These are phyloP conservation scores for Drosophila parabipectinata DNA, from an alignment of 1,140 invertebrate genomes.

Conservation along the genomic window DNA sequence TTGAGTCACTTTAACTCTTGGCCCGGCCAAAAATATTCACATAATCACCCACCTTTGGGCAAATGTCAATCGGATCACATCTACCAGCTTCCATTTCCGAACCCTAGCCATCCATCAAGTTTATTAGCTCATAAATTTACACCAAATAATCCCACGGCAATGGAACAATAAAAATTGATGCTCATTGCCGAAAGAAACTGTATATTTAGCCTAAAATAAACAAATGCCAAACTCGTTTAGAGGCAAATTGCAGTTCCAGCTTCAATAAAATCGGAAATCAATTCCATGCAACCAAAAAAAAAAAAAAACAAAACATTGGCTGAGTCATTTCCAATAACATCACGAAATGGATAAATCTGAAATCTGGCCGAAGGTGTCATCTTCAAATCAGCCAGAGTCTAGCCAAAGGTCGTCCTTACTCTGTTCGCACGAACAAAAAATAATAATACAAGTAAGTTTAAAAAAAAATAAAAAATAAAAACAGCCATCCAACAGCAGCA, in stretches of 20 bases:
- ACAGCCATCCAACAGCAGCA: constrained; percentile 3
- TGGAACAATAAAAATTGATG: constrained; percentile 49
- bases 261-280: constrained; percentile 28
- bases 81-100: constrained; percentile 15
- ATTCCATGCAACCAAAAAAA: constrained; percentile 13
- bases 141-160: constrained; percentile 46
- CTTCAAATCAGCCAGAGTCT: constrained; percentile 42
- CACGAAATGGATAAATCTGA: constrained; percentile 43
- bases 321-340: constrained; percentile 51
- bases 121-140: constrained; percentile 14
- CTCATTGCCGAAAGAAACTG: constrained; percentile 34
- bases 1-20: not conserved
- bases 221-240: constrained; percentile 46
- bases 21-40: not conserved
- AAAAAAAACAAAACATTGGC: constrained; percentile 18
- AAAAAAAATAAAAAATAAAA: no score
- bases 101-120: constrained; percentile 20
- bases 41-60: not conserved
- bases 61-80: constrained; percentile 36
- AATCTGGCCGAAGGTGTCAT: constrained; percentile 58
- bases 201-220: constrained; percentile 25
- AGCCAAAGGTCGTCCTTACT: constrained; percentile 59
- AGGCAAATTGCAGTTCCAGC: constrained; percentile 14
- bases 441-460: not conserved
- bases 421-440: constrained; percentile 47